Percentiles rank a stretch among this genome's conserved stretches.
phyloP scores from a whole-genome alignment of 2,797 vertebrate species.

The Mormyrus hasselquistii region DNA sequence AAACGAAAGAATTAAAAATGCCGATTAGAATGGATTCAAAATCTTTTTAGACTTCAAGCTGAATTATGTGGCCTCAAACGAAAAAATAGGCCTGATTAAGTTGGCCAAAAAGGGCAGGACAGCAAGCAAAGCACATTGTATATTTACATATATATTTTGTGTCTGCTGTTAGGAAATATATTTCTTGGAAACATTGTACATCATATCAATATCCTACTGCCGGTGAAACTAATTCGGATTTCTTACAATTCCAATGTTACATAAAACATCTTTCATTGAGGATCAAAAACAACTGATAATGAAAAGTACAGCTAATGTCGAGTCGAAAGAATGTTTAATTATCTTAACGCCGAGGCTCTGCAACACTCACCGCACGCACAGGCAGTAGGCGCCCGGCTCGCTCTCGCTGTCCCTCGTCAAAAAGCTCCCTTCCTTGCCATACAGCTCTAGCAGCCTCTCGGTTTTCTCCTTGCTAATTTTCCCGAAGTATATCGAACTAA shows the following conservation, averaged over 20 bases:
- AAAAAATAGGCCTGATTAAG: not conserved
- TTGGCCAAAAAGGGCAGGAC: not conserved
- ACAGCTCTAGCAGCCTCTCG: constrained; percentile 21
- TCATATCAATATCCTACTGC: not conserved
- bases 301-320: not conserved
- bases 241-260: not conserved
- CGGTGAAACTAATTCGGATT: not conserved
- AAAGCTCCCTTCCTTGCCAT: constrained; percentile 30
- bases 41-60: not conserved
- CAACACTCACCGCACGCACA: constrained; percentile 30
- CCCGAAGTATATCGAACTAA: constrained; percentile 29
- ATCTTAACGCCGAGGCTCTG: not conserved
- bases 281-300: not conserved
- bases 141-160: not conserved
- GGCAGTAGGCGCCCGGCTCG: constrained; percentile 19
- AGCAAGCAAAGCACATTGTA: not conserved
- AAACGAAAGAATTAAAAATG: not conserved
- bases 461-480: constrained; percentile 27
- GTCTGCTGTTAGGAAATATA: not conserved
- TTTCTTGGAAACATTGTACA: not conserved
- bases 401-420: constrained; percentile 28
- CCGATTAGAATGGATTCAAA: not conserved
- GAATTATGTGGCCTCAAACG: not conserved
- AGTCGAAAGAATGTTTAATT: not conserved
- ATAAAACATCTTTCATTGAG: not conserved